Base-by-base conservation (phyloP, 1,140 invertebrate genomes). In the Drosophila triauraria region DNA sequence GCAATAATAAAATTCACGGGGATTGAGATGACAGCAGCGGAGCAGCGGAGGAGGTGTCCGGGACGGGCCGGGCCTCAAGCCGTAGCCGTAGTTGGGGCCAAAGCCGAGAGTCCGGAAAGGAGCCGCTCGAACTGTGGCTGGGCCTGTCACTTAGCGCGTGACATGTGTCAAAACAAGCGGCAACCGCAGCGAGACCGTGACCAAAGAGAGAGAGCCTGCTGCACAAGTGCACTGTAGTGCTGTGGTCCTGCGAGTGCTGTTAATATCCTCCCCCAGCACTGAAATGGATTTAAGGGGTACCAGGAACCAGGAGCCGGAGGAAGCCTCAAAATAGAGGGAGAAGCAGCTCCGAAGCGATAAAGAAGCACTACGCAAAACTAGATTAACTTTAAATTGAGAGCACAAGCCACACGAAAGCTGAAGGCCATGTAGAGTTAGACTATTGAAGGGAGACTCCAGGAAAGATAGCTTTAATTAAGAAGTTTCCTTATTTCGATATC, bases 1-100 rank as follows among this genome's bases (percentile, higher is more conserved):
- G 69, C 77, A 88, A 87, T 88, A 84, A 87, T 90, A 85, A 90
- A 90, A 90, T 88, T 90, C 75, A 78, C 75, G 86, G 75, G 71
- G 77, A 88, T 85, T 79, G 85, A 90, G 80, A 81, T 81, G 81
- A 59, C 72, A 80, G 79, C 51, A 65, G 32, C 20, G 32, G 20
- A 20, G 20, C 1, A 44, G 43, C 17, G 8, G 13, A 51, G 35
- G 53, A 56, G 35, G 20, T 20, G 40, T 23, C n/a, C 8, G 20
- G 68, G 51, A 46, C 54, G 20, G 20, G 20, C n/a, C 8, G 20
- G 68, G 51, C 53, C 54, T 72, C 67, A 50, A 72, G 53, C 67
- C 44, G 20, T 5, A 35, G 43, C 13, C 1, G 46, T 32, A 65
- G 61, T 20, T 5, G 35, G 25, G 32, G 35, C 30, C 25, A 42